phyloP scores from a whole-genome alignment of 1,140 invertebrate genomes.

The Papilio helenus region DNA sequence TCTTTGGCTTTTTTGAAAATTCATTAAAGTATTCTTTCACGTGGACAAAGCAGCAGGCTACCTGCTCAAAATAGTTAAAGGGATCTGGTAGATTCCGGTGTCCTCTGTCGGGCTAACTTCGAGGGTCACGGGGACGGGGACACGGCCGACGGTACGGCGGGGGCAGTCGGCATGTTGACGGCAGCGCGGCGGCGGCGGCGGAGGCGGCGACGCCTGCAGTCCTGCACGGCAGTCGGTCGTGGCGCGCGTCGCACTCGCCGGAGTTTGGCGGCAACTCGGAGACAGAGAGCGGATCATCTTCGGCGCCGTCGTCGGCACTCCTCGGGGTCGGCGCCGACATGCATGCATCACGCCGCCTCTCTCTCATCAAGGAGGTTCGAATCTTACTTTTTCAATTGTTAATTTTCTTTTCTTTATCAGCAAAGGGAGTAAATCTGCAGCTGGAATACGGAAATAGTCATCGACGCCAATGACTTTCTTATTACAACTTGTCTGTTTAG shows the following conservation, averaged over 20 bases:
- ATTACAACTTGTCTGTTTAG: no score
- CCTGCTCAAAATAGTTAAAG: no score
- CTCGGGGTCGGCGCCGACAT: background rate
- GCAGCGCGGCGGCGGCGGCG: no score
- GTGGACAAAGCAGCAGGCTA: no score
- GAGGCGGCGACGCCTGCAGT: background rate
- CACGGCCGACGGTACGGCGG: background rate
- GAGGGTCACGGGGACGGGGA: background rate
- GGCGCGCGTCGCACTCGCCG: background rate
- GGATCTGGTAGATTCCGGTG: background rate
- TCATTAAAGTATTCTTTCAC: no score
- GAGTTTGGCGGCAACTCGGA: background rate
- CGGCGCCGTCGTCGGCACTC: no score
- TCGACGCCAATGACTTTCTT: no score
- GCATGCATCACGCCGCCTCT: slow-evolving; percentile 27
- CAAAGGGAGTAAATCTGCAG: no score
- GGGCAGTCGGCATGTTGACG: no score
- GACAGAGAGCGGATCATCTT: no score
- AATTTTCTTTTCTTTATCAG: background rate
- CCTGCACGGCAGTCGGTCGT: background rate
- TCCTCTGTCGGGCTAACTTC: background rate
- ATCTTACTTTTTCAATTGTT: background rate
- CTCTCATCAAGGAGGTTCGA: slow-evolving; percentile 37
- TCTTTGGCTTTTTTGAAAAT: no score
- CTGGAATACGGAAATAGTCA: no score